Percentiles rank a stretch among this genome's conserved stretches.
phyloP scores from a whole-genome alignment of 1,140 invertebrate genomes.

The Bombus huntii region DNA sequence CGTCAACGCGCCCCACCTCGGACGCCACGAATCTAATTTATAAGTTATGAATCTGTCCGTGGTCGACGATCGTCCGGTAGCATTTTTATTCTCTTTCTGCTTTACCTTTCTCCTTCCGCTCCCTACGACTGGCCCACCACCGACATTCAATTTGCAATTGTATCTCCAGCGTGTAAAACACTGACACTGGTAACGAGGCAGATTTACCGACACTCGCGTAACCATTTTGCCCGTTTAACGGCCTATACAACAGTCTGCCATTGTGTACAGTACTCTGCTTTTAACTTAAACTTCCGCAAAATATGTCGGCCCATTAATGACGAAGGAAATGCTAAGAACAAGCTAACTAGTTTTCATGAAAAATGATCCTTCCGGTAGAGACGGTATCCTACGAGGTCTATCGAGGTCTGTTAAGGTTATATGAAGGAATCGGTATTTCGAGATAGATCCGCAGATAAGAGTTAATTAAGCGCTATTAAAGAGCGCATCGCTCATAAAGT shows the following conservation, averaged over 20 bases:
- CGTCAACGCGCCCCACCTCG: constrained; percentile 49
- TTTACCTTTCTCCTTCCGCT: not conserved
- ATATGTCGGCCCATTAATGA: not conserved
- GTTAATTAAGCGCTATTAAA: constrained; percentile 8
- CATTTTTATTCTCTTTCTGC: not conserved
- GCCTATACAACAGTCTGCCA: not conserved
- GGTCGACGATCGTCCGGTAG: constrained; percentile 49
- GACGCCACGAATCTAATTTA: constrained; percentile 68
- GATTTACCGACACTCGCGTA: constrained; percentile 21
- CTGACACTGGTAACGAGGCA: constrained; percentile 57
- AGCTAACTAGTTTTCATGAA: not conserved
- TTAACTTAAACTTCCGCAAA: not conserved
- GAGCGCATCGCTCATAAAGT: constrained; percentile 1
- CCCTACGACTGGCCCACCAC: not conserved
- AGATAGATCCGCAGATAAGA: not conserved
- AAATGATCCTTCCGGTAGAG: not conserved
- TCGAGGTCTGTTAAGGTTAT: not conserved
- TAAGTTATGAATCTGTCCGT: constrained; percentile 64
- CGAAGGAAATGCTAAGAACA: not conserved
- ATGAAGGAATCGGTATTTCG: not conserved
- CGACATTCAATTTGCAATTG: constrained; percentile 67
- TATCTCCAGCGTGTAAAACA: constrained; percentile 52
- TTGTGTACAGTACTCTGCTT: not conserved
- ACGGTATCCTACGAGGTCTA: not conserved
- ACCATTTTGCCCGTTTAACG: not conserved